phyloP scores from a whole-genome alignment of 2,113 vertebrate genomes.

The Anguilla japonica region DNA sequence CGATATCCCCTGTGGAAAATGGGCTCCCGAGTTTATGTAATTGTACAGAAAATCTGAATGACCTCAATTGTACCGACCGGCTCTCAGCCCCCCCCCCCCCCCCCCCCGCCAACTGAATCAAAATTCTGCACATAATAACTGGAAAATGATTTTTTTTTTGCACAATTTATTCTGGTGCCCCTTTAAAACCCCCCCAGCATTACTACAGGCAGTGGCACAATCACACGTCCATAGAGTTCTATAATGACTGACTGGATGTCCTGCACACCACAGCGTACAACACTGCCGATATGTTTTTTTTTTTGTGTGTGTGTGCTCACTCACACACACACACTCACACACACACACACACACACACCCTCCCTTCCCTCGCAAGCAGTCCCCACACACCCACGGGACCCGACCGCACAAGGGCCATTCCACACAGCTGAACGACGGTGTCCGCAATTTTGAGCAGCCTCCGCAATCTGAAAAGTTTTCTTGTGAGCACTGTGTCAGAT shows the following conservation, averaged over 20 bases:
- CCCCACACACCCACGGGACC: too few species aligned
- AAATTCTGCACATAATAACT: not conserved
- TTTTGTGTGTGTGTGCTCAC: not conserved
- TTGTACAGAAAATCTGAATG: not conserved
- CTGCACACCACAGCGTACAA: not conserved
- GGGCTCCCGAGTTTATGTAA: too few species aligned
- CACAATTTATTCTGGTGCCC: not conserved
- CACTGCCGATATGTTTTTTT: not conserved
- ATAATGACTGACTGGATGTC: not conserved
- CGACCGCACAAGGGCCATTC: too few species aligned
- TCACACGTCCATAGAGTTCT: not conserved
- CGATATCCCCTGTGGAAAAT: not conserved
- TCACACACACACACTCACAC: too few species aligned
- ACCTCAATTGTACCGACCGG: not conserved
- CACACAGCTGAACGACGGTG: too few species aligned
- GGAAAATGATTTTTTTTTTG: not conserved
- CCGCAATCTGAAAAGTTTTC: too few species aligned
- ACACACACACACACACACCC: too few species aligned
- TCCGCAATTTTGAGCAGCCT: too few species aligned
- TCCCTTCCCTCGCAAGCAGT: accelerated
- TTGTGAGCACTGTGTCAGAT: too few species aligned
- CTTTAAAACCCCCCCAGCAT: not conserved
- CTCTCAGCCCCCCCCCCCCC: too few species aligned
- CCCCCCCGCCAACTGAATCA: not conserved
- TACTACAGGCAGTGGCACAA: not conserved